Percentiles rank a stretch among this genome's conserved stretches.
These are phyloP conservation scores for Spilarctia lutea DNA, from an alignment of 2,888 invertebrate species.

Conservation along the genomic window DNA sequence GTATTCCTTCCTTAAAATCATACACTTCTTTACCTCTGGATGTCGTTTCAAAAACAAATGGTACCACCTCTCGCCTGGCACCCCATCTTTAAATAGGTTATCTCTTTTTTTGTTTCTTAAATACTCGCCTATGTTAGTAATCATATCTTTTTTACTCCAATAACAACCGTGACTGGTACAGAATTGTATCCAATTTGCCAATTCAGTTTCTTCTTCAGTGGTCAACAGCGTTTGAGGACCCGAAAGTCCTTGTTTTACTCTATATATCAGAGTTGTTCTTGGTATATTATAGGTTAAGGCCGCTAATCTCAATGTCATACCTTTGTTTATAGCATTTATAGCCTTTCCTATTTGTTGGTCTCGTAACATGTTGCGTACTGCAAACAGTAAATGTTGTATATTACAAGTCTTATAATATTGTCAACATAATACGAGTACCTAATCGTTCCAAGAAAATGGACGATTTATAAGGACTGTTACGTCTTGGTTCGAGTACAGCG, in stretches of 20 bases:
- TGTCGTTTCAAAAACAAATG: constrained; percentile 18
- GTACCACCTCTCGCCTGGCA: constrained; percentile 17
- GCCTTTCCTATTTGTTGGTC: constrained; percentile 5
- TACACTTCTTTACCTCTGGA: constrained; percentile 17
- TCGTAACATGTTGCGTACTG: constrained; percentile 1
- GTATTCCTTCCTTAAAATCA: constrained; percentile 9
- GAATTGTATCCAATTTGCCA: constrained; percentile 10
- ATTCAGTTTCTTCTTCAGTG: constrained; percentile 7
- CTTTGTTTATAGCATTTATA: constrained; percentile 6
- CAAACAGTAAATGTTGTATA: background rate
- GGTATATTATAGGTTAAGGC: constrained; percentile 1
- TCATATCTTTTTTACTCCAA: constrained; percentile 14
- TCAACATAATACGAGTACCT: background rate
- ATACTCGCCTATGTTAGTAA: constrained; percentile 8
- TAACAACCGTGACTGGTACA: background rate
- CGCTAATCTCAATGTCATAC: constrained; percentile 5
- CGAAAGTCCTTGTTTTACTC: constrained; percentile 6
- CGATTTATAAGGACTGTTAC: no score
- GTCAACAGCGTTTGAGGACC: constrained; percentile 10
- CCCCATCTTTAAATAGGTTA: constrained; percentile 14
- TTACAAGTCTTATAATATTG: background rate
- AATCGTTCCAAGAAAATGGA: background rate
- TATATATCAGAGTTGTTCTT: constrained; percentile 7
- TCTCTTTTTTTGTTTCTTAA: constrained; percentile 13
- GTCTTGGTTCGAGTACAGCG: no score